A percentile compares a stretch with the other conserved stretches of the same genome.
Conservation (phyloP, 2,888 invertebrate species). For the Chirona hameri region DNA sequence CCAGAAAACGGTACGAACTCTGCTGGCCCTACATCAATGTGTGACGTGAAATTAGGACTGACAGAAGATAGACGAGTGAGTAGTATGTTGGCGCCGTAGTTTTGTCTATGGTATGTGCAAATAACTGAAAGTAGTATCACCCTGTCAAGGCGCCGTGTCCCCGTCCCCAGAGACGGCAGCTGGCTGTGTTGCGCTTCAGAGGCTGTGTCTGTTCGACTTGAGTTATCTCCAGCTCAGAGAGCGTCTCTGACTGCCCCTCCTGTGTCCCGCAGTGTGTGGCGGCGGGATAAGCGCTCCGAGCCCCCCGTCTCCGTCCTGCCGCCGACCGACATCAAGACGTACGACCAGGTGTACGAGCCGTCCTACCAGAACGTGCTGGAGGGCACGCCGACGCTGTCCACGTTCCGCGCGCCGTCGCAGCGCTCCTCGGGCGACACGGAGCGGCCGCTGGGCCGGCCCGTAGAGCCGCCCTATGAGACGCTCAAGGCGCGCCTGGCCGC, state of each 20-base stretch:
- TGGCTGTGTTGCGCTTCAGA: too few relatives aligned
- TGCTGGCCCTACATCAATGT: too few relatives aligned
- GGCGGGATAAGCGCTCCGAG: not conserved
- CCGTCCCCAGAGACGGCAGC: too few relatives aligned
- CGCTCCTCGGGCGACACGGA: slow-evolving; percentile 22
- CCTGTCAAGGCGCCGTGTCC: too few relatives aligned
- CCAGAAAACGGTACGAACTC: not conserved
- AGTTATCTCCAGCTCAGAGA: too few relatives aligned
- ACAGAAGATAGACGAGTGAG: too few relatives aligned
- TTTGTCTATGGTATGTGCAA: too few relatives aligned
- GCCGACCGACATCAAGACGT: slow-evolving; percentile 29
- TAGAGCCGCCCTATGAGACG: slow-evolving; percentile 29
- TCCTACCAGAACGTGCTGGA: slow-evolving; percentile 30
- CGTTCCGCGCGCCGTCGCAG: slow-evolving; percentile 28
- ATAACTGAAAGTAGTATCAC: too few relatives aligned
- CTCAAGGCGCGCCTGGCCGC: slow-evolving; percentile 7
- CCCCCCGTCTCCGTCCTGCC: not conserved
- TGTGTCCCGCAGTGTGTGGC: not conserved
- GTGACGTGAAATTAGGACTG: too few relatives aligned
- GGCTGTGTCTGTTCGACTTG: too few relatives aligned
- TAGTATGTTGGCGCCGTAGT: too few relatives aligned
- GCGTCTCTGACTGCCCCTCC: not conserved
- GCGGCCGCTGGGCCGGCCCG: slow-evolving; percentile 7
- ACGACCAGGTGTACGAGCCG: slow-evolving; percentile 31
- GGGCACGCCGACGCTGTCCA: slow-evolving; percentile 3